A percentile compares a stretch with the other conserved stretches of the same genome.
phyloP scores from a whole-genome alignment of 2,113 vertebrate genomes.

The Paratilapia polleni region DNA sequence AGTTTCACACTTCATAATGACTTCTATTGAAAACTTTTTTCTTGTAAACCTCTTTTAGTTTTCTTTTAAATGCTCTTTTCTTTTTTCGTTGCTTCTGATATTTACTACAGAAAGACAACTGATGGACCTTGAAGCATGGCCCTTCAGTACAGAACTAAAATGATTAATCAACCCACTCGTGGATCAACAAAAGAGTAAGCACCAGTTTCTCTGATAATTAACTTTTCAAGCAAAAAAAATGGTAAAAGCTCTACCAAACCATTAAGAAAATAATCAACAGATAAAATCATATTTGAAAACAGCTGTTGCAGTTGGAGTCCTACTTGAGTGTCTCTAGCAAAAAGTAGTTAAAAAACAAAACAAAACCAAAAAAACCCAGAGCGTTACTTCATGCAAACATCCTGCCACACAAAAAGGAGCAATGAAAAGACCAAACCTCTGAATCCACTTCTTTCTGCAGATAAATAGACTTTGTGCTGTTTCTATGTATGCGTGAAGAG shows the following conservation, averaged over 20 bases:
- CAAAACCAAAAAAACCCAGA: no score
- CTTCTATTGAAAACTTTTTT: no score
- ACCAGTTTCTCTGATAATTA: neutral
- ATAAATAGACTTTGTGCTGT: neutral
- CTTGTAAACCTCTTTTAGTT: no score
- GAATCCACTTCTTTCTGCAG: constrained; percentile 6
- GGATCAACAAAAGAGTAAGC: neutral
- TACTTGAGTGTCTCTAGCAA: neutral
- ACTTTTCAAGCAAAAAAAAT: neutral
- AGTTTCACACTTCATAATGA: no score
- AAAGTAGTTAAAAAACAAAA: neutral
- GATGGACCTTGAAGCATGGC: neutral
- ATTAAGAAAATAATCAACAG: neutral
- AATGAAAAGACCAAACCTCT: neutral
- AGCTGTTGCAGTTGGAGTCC: neutral
- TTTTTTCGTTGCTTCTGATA: neutral
- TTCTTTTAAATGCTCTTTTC: no score
- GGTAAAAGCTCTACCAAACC: neutral
- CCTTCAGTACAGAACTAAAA: neutral
- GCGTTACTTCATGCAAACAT: constrained; percentile 15
- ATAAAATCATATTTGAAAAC: neutral
- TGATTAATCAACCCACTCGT: neutral
- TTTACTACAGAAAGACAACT: neutral
- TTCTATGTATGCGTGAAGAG: neutral
- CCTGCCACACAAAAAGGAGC: neutral